phyloP scores from a whole-genome alignment of 2,113 vertebrate genomes.

The Spilogale gracilis region DNA sequence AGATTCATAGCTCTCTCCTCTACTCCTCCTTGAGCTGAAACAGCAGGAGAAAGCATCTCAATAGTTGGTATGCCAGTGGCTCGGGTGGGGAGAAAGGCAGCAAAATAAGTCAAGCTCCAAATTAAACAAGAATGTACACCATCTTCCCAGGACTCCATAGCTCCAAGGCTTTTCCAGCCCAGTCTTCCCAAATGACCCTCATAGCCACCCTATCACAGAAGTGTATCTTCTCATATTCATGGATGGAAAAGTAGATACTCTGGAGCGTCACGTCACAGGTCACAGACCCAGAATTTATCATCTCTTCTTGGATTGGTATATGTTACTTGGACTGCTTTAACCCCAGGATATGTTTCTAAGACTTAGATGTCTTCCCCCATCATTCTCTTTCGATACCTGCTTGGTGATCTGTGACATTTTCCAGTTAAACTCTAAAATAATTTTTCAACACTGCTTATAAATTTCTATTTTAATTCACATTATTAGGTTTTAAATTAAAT shows the following conservation, averaged over 20 bases:
- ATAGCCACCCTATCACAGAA: not conserved
- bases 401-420: not conserved
- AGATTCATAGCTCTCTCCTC: not conserved
- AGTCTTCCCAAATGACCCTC: not conserved
- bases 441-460: not conserved
- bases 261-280: not conserved
- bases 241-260: not conserved
- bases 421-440: slow-evolving; percentile 29
- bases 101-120: not conserved
- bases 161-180: too few relatives aligned
- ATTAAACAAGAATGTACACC: not conserved
- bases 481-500: not conserved
- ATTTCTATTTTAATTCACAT: not conserved
- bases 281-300: not conserved
- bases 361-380: not conserved
- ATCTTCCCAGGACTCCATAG: not conserved
- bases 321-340: not conserved
- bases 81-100: not conserved
- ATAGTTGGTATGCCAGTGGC: not conserved
- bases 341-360: not conserved
- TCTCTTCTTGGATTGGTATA: not conserved
- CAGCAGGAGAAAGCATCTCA: not conserved
- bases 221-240: not conserved
- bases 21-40: not conserved
- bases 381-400: not conserved